Base-by-base conservation (phyloP, 2,797 vertebrate species). In the Sebastes steindachneri region DNA sequence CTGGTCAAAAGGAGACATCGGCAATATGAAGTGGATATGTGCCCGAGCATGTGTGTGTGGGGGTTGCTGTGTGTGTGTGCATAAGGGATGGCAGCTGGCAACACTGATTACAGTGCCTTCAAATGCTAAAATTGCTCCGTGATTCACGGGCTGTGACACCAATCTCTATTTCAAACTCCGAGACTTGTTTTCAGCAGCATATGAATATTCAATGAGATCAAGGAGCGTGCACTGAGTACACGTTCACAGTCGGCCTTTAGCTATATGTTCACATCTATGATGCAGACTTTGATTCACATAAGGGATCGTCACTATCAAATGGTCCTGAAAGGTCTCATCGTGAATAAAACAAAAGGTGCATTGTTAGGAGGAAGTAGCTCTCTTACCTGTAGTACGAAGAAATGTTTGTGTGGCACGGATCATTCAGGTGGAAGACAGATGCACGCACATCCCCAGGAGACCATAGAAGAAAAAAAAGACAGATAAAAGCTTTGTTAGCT, bases 181-280 rank as follows among this genome's bases (percentile, higher is more conserved):
- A 72, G 76, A 84, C 68, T 82, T 88, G 83, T 92, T 88, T 87
- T 87, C 70, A 65, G 77, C 70, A 63, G 68, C 73, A 21, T 83
- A 85, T 92, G 89, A 88, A 92, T 91, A 90, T 92, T 91, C 77
- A 87, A 69, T 79, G 69, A 80, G 80, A 66, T 75, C 62, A 72
- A 77, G 78, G 80, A 59, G 72, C 48, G 63, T 55, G 70, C 55
- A 29, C 26, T 10, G 72, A 85, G 79, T 83, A 89, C 71, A 87
- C 85, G 88, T 86, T 31, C 33, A 11, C 58, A 77, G 54, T 77
- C 35, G 3, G 48, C 74, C 76, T 21, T 83, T 45, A 23, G 67
- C 60, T 79, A 51, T 85, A 70, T n/a, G 55, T 73, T 66, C 21
- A 19, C 4, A 19, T 75, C 63, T 65, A 14, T 79, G 73, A 80